Evolutionary conservation across 2,797 vertebrate genomes (phyloP), one percentile per base, ranked within the genome.

Genomic region (Malacoraja senta): DNA sequence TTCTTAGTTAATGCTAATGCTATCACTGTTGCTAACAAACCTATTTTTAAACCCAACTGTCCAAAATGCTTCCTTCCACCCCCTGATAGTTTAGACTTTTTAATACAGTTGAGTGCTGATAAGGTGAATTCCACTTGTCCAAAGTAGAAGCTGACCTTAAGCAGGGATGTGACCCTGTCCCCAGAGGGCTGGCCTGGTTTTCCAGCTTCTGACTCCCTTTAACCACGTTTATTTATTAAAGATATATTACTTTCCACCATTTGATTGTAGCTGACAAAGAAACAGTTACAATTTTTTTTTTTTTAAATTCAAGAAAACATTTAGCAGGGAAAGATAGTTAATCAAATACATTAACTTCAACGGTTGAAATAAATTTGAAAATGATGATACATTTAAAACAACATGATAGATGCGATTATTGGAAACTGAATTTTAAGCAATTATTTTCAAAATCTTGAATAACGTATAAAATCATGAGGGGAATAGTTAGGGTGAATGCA

Each of bases 11-110:
- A 71, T 76, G 72, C 90, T 53, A 72, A 29, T 92, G 38, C 90
- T 58, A 74, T 76, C 68, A 26, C 38, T 38, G 90, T 92, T 92
- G 44, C 72, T 53, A 76, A 92, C 38, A 92, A 92, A 44, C 68
- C 90, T 91, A 91, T 91, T 91, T 91, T 91, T 91, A 91, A 91
- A 92, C 90, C 4, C 24, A 76, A 92, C 90, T 92, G 90, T 53
- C 90, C 72, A 71, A 92, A 76, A 92, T 76, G 68, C 72, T 74
- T 76, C 90, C 44, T 58, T 76, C 35, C 12, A 76, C 15, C 71
- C 71, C 38, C 63, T 71, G 26, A 92, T 76, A 76, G 90, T 71
- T 92, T 92, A 29, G 90, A 53, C 71, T 76, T 58, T 71, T 76
- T 92, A 53, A 76, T 76, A 44, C 71, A 92, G 90, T 58, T 58